These are phyloP conservation scores for Engystomops pustulosus DNA, from an alignment of 2,113 vertebrate species.

Conservation along the genomic window DNA sequence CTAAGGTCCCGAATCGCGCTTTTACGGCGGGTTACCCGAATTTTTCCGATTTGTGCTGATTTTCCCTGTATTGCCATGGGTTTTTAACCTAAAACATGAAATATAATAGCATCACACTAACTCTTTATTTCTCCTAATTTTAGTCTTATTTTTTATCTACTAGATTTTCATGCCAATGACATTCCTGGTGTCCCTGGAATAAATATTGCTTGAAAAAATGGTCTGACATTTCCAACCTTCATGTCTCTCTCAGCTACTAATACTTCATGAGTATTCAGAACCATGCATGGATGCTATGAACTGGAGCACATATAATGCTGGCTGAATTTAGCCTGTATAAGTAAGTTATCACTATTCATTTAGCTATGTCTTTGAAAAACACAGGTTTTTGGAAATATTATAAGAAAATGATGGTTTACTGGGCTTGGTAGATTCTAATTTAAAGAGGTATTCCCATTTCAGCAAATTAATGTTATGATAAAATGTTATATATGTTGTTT, in stretches of 20 bases:
- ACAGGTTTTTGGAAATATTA: no score
- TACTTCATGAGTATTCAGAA: conserved; percentile 16
- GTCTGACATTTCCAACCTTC: background rate
- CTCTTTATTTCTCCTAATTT: background rate
- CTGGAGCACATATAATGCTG: background rate
- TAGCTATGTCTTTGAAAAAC: background rate
- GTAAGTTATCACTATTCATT: background rate
- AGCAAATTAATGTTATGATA: no score
- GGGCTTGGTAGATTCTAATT: background rate
- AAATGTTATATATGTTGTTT: no score
- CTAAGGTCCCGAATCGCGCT: no score
- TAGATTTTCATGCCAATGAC: background rate
- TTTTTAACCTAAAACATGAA: no score
- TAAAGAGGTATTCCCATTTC: no score
- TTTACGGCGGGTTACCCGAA: no score
- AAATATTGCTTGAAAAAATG: background rate
- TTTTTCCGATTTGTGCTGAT: no score
- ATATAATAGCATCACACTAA: background rate
- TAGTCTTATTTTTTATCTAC: background rate
- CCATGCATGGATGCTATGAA: conserved; percentile 1
- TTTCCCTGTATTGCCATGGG: no score
- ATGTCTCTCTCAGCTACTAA: conserved; percentile 7
- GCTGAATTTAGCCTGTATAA: background rate
- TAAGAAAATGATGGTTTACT: background rate
- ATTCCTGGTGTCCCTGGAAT: background rate